phyloP scores from a whole-genome alignment of 2,888 invertebrate genomes.

The Anoncus sp. region DNA sequence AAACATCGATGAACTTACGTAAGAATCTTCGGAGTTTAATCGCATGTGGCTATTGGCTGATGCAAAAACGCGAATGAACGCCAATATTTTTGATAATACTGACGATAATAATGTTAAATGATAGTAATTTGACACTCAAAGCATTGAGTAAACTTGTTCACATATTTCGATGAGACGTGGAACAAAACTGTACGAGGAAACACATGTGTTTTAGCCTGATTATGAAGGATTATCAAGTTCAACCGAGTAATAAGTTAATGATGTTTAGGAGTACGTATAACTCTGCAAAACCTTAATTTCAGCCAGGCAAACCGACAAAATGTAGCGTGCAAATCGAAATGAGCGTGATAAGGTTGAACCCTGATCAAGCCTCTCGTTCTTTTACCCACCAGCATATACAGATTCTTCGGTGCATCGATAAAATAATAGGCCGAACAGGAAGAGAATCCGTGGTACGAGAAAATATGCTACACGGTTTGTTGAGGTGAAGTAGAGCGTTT shows the following conservation, averaged over 20 bases:
- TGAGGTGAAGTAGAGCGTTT: constrained; percentile 37
- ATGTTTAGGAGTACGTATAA: constrained; percentile 29
- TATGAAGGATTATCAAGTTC: constrained; percentile 37
- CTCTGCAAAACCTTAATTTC: constrained; percentile 5
- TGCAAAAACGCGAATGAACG: no score
- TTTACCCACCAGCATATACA: constrained; percentile 13
- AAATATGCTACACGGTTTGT: constrained; percentile 25
- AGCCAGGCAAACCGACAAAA: constrained; percentile 9
- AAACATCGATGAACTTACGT: no score
- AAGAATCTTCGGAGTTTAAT: no score
- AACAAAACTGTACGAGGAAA: not conserved
- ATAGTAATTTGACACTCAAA: no score
- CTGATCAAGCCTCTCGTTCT: constrained; percentile 40
- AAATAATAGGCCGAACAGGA: constrained; percentile 51
- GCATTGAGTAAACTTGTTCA: no score
- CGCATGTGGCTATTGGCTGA: no score
- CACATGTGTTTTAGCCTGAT: constrained; percentile 1
- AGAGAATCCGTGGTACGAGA: constrained; percentile 37
- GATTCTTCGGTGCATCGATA: constrained; percentile 30
- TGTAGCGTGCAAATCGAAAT: constrained; percentile 59
- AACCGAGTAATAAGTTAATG: constrained; percentile 32
- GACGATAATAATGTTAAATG: no score
- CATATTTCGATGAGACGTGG: not conserved
- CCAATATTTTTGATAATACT: no score
- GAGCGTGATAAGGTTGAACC: constrained; percentile 42